Base-by-base conservation (phyloP, 2,888 invertebrate species). In the Papilio demoleus region DNA sequence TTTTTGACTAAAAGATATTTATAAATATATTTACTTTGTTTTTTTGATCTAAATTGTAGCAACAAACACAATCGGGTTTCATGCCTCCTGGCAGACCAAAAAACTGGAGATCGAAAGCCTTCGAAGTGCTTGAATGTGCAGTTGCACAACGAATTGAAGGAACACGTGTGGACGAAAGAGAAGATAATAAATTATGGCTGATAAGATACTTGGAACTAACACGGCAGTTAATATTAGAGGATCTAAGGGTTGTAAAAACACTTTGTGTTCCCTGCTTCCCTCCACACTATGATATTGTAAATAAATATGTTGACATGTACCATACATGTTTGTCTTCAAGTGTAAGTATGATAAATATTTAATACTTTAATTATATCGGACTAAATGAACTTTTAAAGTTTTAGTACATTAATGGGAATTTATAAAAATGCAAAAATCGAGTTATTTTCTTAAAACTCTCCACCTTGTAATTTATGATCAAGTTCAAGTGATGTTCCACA, bases 41-140 rank as follows among this genome's bases (percentile, higher is more conserved):
- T 36, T 31, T 34, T 50, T 53, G 31, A 63, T 31, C 73, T 82
- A 14, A n/a, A 11, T 45, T 82, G 40, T 86, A 96, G 92, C 95
- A 97, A 83, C 94, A 95, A 77, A 95, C 94, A 72, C 95, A 96
- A 76, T 96, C 96, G 3, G 97, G 97, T 0, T 99, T 99, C 82
- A 93, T 98, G 89, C 97, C 99, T 0, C 98, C 98, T 0, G 98
- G 98, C 0, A 94, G 99, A 42, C 99, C 99, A 0, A 99, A 99
- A 81, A 93, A 93, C 66, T 99, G 99, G 99, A 95, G 97, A 65
- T 93, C 95, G 12, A 97, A 96, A 94, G 96, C 97, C 0, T 96
- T 99, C 84, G 94, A 96, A 76, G 97, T 97, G 0, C 82, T 97
- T 14, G 96, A 96, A 81, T 94, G 95, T 78, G 95, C 96, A 0